Base-by-base conservation (phyloP, 2,888 invertebrate genomes). In the Scaptomyza reducta region DNA sequence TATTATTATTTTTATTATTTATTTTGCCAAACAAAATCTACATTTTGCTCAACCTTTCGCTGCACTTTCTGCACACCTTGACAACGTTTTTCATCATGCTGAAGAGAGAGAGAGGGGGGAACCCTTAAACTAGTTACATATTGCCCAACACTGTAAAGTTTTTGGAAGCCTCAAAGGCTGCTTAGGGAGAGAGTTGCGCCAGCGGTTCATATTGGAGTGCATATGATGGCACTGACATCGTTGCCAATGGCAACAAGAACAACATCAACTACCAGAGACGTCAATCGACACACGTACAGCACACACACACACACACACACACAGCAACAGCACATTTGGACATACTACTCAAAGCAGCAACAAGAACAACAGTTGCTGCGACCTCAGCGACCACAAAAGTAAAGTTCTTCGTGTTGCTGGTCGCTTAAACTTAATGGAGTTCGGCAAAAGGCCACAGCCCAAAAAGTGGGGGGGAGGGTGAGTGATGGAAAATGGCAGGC, bases 361-460 rank as follows among this genome's bases (percentile, higher is more conserved):
- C 47, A 44, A 58, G 44, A 65, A 45, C 70, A 65, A 45, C 22
- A 46, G 16, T 33, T 42, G 49, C 54, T 58, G 47, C 55, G 50
- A 74, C 74, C 65, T 57, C 69, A 59, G 60, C 74, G 75, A 73
- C 83, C 84, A 71, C 87, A 80, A 75, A 87, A 81, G 70, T 82
- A 84, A 87, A 87, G 83, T 87, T 87, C 81, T 73, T 75, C 66
- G 75, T 70, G 78, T 67, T 69, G 74, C 64, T 76, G 79, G 79
- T 85, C 87, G 87, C 86, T 83, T 87, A 73, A 79, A 86, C 81
- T 83, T 85, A 85, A 85, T 85, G 87, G 87, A 87, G 81, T 85
- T 83, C 81, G 77, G 74, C 72, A 67, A 74, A 66, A 77, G 70
- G 70, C 67, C 74, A 74, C 62, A 66, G 61, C 16, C 6, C 5